Percentiles rank a stretch among this genome's conserved stretches.
These are phyloP conservation scores for Onchidella celtica DNA, from an alignment of 2,888 invertebrate genomes.

Conservation along the genomic window DNA sequence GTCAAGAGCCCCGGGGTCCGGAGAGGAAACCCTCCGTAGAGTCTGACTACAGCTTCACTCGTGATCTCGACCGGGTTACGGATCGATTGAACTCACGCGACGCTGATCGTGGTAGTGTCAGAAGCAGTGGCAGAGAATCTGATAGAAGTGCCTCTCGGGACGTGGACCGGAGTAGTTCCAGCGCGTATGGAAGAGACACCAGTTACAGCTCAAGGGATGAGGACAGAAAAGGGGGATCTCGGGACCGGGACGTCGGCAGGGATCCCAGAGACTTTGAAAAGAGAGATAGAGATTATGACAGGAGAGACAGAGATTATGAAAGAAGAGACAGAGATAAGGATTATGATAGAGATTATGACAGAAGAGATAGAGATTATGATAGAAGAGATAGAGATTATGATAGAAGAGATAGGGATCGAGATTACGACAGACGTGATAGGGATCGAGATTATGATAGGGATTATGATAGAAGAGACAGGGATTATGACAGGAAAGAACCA, in stretches of 20 bases:
- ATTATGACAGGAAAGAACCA: not conserved
- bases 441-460: not conserved
- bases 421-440: not conserved
- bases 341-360: not conserved
- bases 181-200: not conserved
- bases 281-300: not conserved
- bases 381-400: not conserved
- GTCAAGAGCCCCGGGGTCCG: not conserved
- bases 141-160: not conserved
- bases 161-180: not conserved
- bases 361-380: not conserved
- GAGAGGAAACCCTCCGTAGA: conserved; percentile 32
- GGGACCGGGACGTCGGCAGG: not conserved
- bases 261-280: not conserved
- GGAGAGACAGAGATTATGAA: not conserved
- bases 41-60: not conserved
- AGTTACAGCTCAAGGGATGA: conserved; percentile 29
- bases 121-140: not conserved
- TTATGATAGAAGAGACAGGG: not conserved
- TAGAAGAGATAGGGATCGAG: conserved; percentile 9
- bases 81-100: not conserved
- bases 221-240: not conserved
- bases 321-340: not conserved
- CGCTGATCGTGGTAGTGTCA: not conserved
- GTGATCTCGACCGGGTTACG: not conserved